These are phyloP conservation scores for Parauchenoglanis punctatus DNA, from an alignment of 2,797 vertebrate species.

Conservation along the genomic window DNA sequence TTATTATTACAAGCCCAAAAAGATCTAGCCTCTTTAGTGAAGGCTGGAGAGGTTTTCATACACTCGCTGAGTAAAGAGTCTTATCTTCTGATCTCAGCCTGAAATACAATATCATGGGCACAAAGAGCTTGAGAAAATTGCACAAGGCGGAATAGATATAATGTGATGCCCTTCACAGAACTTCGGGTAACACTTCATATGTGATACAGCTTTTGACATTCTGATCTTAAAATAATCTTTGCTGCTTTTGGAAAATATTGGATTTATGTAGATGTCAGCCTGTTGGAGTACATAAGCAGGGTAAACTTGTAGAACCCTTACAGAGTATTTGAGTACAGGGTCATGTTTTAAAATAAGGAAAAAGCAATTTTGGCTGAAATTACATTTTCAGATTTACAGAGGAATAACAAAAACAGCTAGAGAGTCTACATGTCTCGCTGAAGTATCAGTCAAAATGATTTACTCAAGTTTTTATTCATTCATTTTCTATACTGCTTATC, in stretches of 20 bases:
- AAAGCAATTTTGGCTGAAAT: background rate
- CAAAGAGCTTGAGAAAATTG: constrained; percentile 27
- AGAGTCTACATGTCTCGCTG: background rate
- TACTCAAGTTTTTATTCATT: background rate
- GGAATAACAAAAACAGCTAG: background rate
- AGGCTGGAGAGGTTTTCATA: constrained; percentile 18
- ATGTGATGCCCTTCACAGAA: background rate
- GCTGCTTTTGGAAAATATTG: background rate
- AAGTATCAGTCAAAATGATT: background rate
- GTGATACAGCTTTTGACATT: background rate
- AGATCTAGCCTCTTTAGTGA: constrained; percentile 8
- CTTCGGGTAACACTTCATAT: background rate
- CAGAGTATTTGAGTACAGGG: too few species aligned
- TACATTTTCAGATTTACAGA: background rate
- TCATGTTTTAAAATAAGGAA: constrained; percentile 4
- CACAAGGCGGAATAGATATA: constrained; percentile 14
- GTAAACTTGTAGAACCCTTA: background rate
- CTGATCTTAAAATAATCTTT: background rate
- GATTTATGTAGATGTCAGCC: background rate
- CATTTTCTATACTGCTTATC: too few species aligned
- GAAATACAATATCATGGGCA: constrained; percentile 9
- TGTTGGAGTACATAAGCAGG: constrained; percentile 4
- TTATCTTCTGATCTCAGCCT: constrained; percentile 2
- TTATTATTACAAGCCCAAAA: background rate
- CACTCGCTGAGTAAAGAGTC: background rate